phyloP scores from a whole-genome alignment of 2,888 invertebrate genomes.

The Pocota personata region DNA sequence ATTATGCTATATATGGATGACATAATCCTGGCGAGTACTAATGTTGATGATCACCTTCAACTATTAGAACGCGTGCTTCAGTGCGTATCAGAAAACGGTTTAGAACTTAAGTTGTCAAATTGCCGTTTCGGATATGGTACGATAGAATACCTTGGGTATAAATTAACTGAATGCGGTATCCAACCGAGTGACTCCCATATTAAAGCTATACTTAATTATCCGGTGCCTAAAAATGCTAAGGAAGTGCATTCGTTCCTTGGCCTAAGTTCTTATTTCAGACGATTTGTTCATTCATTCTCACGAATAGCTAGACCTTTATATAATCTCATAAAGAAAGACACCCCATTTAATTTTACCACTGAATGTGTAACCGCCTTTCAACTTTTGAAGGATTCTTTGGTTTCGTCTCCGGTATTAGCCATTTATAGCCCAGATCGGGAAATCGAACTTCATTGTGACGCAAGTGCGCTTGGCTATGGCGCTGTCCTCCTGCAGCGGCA shows the following conservation, averaged over 20 bases:
- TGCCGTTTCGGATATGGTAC: constrained; percentile 21
- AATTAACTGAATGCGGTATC: constrained; percentile 21
- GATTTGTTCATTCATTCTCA: constrained; percentile 16
- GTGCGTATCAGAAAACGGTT: background rate
- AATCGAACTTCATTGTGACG: too few relatives aligned
- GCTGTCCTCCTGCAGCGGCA: too few relatives aligned
- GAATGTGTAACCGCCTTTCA: too few relatives aligned
- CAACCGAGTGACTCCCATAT: constrained; percentile 17
- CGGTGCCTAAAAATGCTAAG: constrained; percentile 27
- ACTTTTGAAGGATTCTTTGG: too few relatives aligned
- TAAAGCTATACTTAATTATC: constrained; percentile 23
- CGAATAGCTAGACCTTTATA: constrained; percentile 8
- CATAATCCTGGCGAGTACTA: background rate
- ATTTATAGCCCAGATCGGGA: too few relatives aligned
- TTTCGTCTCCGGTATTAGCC: too few relatives aligned
- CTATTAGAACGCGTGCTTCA: too few relatives aligned
- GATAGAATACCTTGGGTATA: constrained; percentile 60
- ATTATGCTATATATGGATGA: background rate
- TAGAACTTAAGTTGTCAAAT: constrained; percentile 13
- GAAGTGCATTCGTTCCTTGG: constrained; percentile 55
- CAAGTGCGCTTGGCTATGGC: too few relatives aligned
- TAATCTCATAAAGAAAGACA: background rate
- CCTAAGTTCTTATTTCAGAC: constrained; percentile 32
- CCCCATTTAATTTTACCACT: background rate
- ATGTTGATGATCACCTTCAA: background rate